Evolutionary conservation across 2,888 invertebrate genomes (phyloP), one percentile per base, ranked within the genome.

Genomic region (Orthosia gracilis): DNA sequence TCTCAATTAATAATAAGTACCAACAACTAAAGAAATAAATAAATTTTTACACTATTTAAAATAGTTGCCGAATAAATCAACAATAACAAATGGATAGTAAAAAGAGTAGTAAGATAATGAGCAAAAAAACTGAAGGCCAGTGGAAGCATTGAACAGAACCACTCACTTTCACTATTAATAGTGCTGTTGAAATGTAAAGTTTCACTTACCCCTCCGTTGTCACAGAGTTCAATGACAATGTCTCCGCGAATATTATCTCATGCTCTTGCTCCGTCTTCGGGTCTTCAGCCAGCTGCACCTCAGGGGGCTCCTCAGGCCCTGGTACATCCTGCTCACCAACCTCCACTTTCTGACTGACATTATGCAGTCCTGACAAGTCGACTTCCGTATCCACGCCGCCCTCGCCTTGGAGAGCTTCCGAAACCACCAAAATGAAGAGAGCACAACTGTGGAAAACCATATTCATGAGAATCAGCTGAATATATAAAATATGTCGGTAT

Each of bases 391-490:
- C 90, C 61, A 84, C 87, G 77, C 90, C 91, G 67, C 86, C 91
- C 71, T 94, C 94, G 54, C 89, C 92, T 81, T 94, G 94, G 84
- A 96, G 94, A 85, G 94, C 96, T 90, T 97, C 97, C 54, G 97
- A 97, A 73, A 97, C 97, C 88, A 97, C 97, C 89, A 97, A 94
- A 83, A 97, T 92, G 92, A 97, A 97, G 82, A 97, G 93, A 83
- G 97, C 95, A 91, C 97, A 97, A 93, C 97, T 97, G 94, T 86
- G 92, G 88, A 89, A 85, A 77, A 80, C 68, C 73, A 80, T 66
- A 70, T 7, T 71, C 12, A 64, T 85, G 23, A 73, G 61, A 72
- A 80, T 63, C 68, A 63, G 59, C 26, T 3, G 26, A 17, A 7
- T 26, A 40, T 40, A 68, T 9, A 49, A 55, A 55, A 68, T 23